Conservation (phyloP, 2,113 vertebrate species). For the Caranx melampygus region DNA sequence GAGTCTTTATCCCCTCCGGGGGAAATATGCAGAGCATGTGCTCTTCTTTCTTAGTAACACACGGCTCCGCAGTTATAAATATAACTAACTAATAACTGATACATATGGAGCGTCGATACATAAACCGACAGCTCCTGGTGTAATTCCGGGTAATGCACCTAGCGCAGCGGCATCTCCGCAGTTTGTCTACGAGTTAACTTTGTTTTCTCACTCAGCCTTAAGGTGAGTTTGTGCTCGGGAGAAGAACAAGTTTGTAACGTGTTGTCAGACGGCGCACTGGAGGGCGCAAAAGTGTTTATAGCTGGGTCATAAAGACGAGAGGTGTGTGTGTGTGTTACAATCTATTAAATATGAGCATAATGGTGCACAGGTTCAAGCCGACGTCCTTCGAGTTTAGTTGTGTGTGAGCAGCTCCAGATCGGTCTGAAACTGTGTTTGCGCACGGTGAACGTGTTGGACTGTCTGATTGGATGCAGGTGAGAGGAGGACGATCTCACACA, state of each 20-base stretch:
- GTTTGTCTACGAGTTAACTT: not conserved
- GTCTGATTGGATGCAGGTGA: not conserved
- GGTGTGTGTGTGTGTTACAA: not conserved
- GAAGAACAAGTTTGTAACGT: not conserved
- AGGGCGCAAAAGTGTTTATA: not conserved
- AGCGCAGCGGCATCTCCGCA: conserved; percentile 1
- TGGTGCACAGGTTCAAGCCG: too few relatives aligned
- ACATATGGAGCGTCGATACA: not conserved
- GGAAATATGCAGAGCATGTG: conserved; percentile 60
- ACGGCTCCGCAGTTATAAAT: not conserved
- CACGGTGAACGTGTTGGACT: not conserved
- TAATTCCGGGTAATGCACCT: not conserved
- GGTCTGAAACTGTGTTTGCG: not conserved
- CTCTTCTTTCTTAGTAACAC: conserved; percentile 53
- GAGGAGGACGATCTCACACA: not conserved
- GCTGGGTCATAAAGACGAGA: not conserved
- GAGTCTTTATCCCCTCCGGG: conserved; percentile 37
- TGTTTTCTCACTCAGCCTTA: not conserved
- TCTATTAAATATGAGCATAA: too few relatives aligned
- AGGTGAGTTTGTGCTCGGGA: not conserved
- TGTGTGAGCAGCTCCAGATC: not conserved
- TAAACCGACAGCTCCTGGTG: not conserved
- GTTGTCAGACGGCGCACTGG: too few relatives aligned
- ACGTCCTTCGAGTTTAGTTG: not conserved
- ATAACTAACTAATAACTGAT: not conserved